These are phyloP conservation scores for Daubentonia madagascariensis DNA, from an alignment of 2,113 vertebrate species.

Conservation along the genomic window DNA sequence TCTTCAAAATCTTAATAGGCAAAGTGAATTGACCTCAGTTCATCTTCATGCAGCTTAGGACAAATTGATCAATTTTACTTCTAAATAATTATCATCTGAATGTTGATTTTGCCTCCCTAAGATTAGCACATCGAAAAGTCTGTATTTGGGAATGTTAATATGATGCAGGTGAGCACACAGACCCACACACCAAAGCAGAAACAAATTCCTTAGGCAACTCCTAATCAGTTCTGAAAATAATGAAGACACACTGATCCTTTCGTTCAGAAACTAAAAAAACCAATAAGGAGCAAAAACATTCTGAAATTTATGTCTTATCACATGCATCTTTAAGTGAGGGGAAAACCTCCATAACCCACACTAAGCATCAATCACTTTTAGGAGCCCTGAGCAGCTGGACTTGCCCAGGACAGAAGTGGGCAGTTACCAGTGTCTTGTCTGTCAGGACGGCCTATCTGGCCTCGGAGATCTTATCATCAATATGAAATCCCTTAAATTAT, in stretches of 20 bases:
- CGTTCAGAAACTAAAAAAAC: constrained; percentile 37
- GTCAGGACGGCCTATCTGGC: background rate
- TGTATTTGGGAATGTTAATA: constrained; percentile 66
- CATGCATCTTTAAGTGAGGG: background rate
- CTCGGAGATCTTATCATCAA: background rate
- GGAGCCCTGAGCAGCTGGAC: too few species aligned
- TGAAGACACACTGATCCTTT: constrained; percentile 61
- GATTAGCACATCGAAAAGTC: constrained; percentile 66
- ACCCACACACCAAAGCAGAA: background rate
- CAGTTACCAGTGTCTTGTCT: fast-evolving
- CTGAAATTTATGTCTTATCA: constrained; percentile 46
- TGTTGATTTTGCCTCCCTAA: constrained; percentile 75
- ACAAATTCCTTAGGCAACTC: constrained; percentile 38
- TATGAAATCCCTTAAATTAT: fast-evolving
- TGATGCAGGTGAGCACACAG: background rate
- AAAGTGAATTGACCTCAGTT: constrained; percentile 78
- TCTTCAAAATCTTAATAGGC: constrained; percentile 80
- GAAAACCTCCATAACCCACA: too few species aligned
- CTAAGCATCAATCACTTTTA: fast-evolving
- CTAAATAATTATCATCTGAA: constrained; percentile 78
- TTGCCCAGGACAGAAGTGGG: too few species aligned
- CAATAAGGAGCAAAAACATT: constrained; percentile 34
- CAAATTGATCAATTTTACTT: constrained; percentile 78
- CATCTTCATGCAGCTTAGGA: constrained; percentile 77
- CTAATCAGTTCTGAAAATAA: constrained; percentile 52